Evolutionary conservation across 1,140 invertebrate species (phyloP), one percentile per base, ranked within the genome.

Genomic region (Halictus rubicundus): DNA sequence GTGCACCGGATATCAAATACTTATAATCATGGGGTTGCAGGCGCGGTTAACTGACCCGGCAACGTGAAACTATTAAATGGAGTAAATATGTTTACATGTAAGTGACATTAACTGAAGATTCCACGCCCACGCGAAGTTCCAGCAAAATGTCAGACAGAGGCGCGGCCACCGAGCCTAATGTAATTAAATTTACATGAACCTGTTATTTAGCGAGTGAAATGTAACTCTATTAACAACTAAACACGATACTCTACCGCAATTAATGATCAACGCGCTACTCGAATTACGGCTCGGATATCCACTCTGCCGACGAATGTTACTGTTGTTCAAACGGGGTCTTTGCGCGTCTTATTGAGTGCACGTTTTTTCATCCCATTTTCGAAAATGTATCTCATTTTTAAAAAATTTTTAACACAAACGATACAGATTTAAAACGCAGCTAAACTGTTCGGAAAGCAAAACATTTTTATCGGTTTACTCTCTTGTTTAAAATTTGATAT

Each of bases 101-200:
- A 46, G 54, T 69, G 39, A 77, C 21, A 60, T 77, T 46, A 77
- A 61, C 39, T 57, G 46, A 57, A 75, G 68, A 77, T 37, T 32
- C 54, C 21, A 12, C 54, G 23, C 37, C 52, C 8, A n/a, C 8
- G 54, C 12, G 3, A 32, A 59, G 54, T 68, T 60, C 16, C 52
- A 0, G 19, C 57, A 61, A 60, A 77, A 77, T n/a, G 49, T 52
- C n/a, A 9, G 27, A 9, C 46, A 27, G 27, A 21, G 49, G 21
- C 59, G 37, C n/a, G 9, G 68, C 46, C 54, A 52, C 75, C 25
- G 16, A 71, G 68, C 37, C 68, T 42, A 63, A 52, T 21, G 60
- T 63, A 46, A 73, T 52, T 64, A 52, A 46, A 64, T 64, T 32
- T 39, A 71, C 12, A 39, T 7, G 19, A 49, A 63, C 19, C 46